phyloP scores from a whole-genome alignment of 2,113 vertebrate genomes.

The Calyptomena viridis region DNA sequence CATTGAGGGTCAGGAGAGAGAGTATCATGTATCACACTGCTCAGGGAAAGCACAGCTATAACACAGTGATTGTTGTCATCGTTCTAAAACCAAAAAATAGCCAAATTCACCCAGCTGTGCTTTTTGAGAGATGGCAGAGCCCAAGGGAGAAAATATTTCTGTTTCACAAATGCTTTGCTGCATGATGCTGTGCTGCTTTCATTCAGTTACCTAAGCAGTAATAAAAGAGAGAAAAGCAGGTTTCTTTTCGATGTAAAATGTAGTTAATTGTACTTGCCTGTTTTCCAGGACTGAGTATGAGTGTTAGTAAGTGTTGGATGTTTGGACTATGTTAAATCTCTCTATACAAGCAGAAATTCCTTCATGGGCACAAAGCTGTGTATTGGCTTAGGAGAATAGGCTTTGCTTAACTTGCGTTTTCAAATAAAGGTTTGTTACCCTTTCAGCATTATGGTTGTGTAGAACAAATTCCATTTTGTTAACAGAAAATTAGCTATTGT shows the following conservation, averaged over 20 bases:
- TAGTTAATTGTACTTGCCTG: background rate
- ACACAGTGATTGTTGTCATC: background rate
- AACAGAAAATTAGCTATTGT: background rate
- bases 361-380: background rate
- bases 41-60: background rate
- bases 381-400: background rate
- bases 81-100: background rate
- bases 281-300: background rate
- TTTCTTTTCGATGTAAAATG: background rate
- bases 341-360: fast-evolving
- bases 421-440: background rate
- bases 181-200: background rate
- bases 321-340: background rate
- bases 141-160: background rate
- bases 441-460: background rate
- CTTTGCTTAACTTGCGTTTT: background rate
- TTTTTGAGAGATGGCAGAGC: background rate
- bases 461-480: background rate
- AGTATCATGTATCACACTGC: constrained; percentile 38
- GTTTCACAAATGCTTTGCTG: background rate
- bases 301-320: background rate
- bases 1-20: background rate
- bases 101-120: background rate
- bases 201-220: background rate
- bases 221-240: background rate